Conservation (phyloP, 2,113 vertebrate genomes). For the Ceyx cyanopectus region DNA sequence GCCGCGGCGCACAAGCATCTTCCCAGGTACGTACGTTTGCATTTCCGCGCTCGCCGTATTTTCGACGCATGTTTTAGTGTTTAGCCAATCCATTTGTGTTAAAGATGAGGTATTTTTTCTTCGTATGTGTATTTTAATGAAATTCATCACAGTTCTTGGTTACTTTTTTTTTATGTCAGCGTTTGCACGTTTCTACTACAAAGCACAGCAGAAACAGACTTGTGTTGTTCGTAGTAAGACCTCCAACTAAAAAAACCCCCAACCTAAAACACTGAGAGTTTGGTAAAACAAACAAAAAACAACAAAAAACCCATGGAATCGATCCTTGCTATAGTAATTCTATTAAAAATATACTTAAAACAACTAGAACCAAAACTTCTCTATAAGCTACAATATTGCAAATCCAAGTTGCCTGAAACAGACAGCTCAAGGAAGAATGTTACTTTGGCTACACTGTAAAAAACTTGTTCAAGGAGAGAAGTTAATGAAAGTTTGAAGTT, state of each 20-base stretch:
- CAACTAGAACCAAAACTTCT: neutral
- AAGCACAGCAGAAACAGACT: neutral
- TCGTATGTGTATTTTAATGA: neutral
- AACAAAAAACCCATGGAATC: neutral
- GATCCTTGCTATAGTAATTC: neutral
- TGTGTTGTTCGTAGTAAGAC: neutral
- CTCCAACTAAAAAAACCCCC: neutral
- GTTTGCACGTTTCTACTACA: neutral
- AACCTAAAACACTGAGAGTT: neutral
- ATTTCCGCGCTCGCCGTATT: neutral
- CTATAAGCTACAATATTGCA: neutral
- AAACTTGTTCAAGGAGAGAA: neutral
- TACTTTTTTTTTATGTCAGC: neutral
- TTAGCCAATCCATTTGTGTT: neutral
- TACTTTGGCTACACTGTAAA: neutral
- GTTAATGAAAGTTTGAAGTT: neutral
- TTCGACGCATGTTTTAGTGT: neutral
- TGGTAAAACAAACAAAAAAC: constrained; percentile 7
- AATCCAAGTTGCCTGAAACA: neutral
- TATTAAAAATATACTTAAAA: constrained; percentile 12
- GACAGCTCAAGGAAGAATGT: neutral
- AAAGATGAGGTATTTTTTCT: neutral
- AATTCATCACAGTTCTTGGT: neutral
- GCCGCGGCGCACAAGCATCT: neutral
- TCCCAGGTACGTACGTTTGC: constrained; percentile 34